Base-by-base conservation (phyloP, 2,797 vertebrate genomes). In the Alouatta caraya region DNA sequence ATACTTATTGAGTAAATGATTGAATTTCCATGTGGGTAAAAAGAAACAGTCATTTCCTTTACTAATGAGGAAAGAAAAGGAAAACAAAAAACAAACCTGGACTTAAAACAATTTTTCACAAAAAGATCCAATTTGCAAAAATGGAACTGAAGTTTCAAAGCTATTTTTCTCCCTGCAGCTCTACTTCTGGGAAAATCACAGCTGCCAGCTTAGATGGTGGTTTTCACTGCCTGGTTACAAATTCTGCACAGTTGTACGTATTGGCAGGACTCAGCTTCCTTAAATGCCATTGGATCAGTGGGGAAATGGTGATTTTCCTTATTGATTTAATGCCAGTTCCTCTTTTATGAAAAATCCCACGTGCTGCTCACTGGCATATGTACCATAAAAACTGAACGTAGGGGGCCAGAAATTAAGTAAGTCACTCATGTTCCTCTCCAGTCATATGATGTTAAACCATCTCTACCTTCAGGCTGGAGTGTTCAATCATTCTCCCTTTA, bases 281-380 rank as follows among this genome's bases (percentile, higher is more conserved):
- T 88, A 81, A 95, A 76, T 30, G 94, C 83, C 81, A 28, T 82
- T 48, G 78, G 90, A 92, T 90, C 93, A 13, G 90, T 46, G 79
- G 98, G 90, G 92, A 97, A 97, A 84, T 0, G 2, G 67, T 94
- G 84, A 88, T 76, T 95, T 97, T 98, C 93, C 79, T 91, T 95
- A 93, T 88, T 85, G 85, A 96, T 84, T 78, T 98, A 95, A 96
- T 42, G 64, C 83, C 95, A 84, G 57, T 97, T 97, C 97, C 87
- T 48, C 90, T 97, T 97, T 80, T 94, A 90, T 93, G 90, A 86
- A 97, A 98, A 98, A 96, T 88, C 37, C 0, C 33, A 10, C 84
- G 88, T 95, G 55, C 86, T 82, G 75, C 84, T 96, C 86, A 19
- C 2, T 39, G 46, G 86, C 91, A 85, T 59, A 55, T 5, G 15